Base-by-base conservation (phyloP, 2,888 invertebrate species). In the Dryocosmus kuriphilus region DNA sequence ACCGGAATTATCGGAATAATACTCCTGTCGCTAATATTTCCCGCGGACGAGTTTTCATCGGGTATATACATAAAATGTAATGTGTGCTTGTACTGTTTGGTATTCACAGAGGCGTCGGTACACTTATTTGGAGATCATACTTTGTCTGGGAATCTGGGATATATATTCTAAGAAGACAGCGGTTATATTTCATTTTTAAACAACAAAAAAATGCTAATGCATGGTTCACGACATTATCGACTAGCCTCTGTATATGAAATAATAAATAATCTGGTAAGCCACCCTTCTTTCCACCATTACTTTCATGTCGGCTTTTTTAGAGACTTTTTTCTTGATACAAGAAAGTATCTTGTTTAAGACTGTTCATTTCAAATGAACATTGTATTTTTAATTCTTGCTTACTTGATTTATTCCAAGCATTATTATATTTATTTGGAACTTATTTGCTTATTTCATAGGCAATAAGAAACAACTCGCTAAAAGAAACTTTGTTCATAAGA, bases 141-240 rank as follows among this genome's bases (percentile, higher is more conserved):
- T 86, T 87, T 84, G 85, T 85, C 80, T 82, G 76, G 80, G 85
- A 86, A 85, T 85, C 80, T 82, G 76, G 80, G 85, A 86, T 84
- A 80, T 81, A 79, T 86, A 86, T 87, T 86, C 83, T 83, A 87
- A 85, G 81, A 86, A 86, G 86, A 84, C 86, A 83, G 81, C 81
- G 81, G 86, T 85, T 89, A 91, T 91, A 91, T 91, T 91, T 91
- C 91, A 91, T 91, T 91, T 91, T 91, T 91, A 91, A 91, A 91
- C 91, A 91, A 91, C 91, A 90, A 89, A 91, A 91, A 91, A 89
- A 91, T 91, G 91, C 90, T 91, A 91, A 91, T 91, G 88, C 86
- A 85, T 86, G 82, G 78, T 84, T 86, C 80, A 83, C 85, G 85
- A 84, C 85, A 86, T 85, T 88, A 88, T 88, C 88, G 89, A 86